A percentile compares a stretch with the other conserved stretches of the same genome.
Conservation (phyloP, 2,113 vertebrate species). For the Crocuta crocuta region DNA sequence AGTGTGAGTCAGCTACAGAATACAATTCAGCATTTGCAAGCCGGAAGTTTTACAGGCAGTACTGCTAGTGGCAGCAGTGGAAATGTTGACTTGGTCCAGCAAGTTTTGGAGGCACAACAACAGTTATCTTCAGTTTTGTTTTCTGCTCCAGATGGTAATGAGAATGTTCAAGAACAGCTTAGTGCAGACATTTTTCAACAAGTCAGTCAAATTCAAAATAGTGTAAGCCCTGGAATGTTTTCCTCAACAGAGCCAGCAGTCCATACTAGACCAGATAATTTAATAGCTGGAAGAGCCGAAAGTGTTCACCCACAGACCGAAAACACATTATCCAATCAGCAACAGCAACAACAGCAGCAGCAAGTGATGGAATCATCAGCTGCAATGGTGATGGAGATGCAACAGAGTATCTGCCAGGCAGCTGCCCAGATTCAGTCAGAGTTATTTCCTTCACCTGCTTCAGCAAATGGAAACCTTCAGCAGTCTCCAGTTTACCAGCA, state of each 20-base stretch:
- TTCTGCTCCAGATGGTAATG: constrained; percentile 86
- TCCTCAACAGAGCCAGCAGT: constrained; percentile 86
- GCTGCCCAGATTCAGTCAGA: constrained; percentile 91
- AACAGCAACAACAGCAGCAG: constrained; percentile 90
- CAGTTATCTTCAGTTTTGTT: constrained; percentile 91
- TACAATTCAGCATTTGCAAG: constrained; percentile 96
- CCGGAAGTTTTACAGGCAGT: constrained; percentile 90
- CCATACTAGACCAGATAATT: constrained; percentile 86
- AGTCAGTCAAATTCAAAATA: constrained; percentile 89
- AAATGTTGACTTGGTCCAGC: constrained; percentile 89
- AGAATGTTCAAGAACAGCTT: constrained; percentile 90
- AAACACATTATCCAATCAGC: constrained; percentile 89
- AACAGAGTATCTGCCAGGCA: constrained; percentile 89
- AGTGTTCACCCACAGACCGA: constrained; percentile 89
- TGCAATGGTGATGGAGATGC: constrained; percentile 90
- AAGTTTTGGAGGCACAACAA: constrained; percentile 90
- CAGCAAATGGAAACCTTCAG: constrained; percentile 87
- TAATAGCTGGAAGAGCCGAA: constrained; percentile 87
- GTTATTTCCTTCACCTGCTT: constrained; percentile 90
- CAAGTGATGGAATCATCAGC: constrained; percentile 92
- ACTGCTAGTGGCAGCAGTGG: constrained; percentile 83
- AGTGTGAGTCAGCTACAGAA: constrained; percentile 95
- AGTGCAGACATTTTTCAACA: constrained; percentile 91
- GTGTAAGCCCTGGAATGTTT: constrained; percentile 87
- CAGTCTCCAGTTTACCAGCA: constrained; percentile 89